Conservation (phyloP, 1,140 invertebrate species). For the Vanessa tameamea region DNA sequence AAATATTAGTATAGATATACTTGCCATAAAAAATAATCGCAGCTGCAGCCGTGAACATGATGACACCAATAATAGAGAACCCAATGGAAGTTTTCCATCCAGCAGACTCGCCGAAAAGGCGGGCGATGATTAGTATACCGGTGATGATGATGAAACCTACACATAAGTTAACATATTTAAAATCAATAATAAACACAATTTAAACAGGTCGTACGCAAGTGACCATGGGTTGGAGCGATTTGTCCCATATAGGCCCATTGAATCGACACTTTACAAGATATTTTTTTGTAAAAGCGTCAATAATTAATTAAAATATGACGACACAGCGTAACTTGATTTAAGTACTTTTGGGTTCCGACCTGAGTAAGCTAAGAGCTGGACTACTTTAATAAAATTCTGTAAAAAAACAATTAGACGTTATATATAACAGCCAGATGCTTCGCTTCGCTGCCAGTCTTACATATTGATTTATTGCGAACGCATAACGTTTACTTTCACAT, state of each 20-base stretch:
- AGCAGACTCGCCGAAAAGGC: conserved; percentile 83
- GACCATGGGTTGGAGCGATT: too few relatives aligned
- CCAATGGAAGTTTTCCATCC: conserved; percentile 84
- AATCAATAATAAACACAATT: too few relatives aligned
- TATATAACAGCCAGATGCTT: not conserved
- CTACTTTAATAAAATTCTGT: too few relatives aligned
- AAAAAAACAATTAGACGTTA: not conserved
- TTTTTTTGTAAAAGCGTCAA: too few relatives aligned
- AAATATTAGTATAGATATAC: conserved; percentile 42
- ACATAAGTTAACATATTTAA: too few relatives aligned
- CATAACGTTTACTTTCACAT: conserved; percentile 59
- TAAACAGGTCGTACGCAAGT: too few relatives aligned
- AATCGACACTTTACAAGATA: too few relatives aligned
- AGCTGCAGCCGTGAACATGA: conserved; percentile 84
- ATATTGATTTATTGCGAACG: conserved; percentile 5
- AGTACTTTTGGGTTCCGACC: too few relatives aligned
- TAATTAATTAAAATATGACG: too few relatives aligned
- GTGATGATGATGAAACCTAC: conserved; percentile 84
- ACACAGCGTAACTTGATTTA: too few relatives aligned
- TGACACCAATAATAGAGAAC: conserved; percentile 83
- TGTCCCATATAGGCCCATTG: too few relatives aligned
- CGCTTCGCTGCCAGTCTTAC: not conserved
- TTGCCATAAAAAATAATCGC: conserved; percentile 84
- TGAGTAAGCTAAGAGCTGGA: too few relatives aligned
- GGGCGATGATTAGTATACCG: conserved; percentile 81